Percentiles rank a stretch among this genome's conserved stretches.
phyloP scores from a whole-genome alignment of 2,113 vertebrate genomes.

The Baryphthengus martii region DNA sequence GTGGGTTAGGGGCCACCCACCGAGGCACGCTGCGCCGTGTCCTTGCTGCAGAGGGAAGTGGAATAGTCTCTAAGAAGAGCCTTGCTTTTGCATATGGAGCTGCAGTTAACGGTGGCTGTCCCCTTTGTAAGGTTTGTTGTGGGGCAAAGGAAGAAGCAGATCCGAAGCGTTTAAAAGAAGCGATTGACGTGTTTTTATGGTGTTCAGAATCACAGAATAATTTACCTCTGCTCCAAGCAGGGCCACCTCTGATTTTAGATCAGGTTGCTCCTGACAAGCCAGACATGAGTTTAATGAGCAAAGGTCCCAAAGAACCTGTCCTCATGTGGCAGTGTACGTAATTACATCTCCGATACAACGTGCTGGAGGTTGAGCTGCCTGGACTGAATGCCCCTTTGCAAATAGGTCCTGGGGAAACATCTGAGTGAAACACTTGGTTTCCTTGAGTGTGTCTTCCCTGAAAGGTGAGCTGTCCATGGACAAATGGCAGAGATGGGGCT shows the following conservation, averaged over 20 bases:
- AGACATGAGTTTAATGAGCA: background rate
- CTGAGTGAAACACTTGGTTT: background rate
- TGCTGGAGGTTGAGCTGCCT: background rate
- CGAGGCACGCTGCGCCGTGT: accelerated
- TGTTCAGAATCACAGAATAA: background rate
- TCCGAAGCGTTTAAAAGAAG: background rate
- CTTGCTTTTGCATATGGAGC: background rate
- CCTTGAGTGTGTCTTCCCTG: background rate
- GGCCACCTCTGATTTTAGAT: background rate
- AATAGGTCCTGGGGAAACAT: background rate
- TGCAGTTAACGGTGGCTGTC: background rate
- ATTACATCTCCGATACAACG: background rate
- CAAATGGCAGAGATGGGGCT: background rate
- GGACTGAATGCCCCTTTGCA: background rate
- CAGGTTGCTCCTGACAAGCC: background rate
- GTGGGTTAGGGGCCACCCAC: background rate
- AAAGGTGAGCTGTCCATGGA: background rate
- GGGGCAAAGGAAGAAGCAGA: background rate
- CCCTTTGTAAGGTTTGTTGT: background rate
- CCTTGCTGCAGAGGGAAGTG: background rate
- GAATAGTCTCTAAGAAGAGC: background rate
- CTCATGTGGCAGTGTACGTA: accelerated
- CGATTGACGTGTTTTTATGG: accelerated
- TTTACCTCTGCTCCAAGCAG: background rate
- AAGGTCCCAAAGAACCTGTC: background rate